These are phyloP conservation scores for Bryconaethiops microstoma DNA, from an alignment of 2,797 vertebrate species.

Conservation along the genomic window DNA sequence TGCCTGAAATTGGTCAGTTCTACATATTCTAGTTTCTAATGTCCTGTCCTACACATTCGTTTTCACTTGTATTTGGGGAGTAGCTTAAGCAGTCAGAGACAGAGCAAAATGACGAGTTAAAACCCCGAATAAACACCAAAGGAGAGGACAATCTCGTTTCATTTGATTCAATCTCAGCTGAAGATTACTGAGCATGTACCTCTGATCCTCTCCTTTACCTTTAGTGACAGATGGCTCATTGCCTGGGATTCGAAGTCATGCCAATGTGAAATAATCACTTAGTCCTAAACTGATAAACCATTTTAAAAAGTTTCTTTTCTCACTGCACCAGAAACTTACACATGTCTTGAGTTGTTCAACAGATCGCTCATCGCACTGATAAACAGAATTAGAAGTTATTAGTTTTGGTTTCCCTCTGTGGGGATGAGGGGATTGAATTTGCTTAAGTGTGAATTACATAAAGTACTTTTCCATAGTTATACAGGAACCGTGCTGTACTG, in stretches of 20 bases:
- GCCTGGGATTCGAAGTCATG: slow-evolving; percentile 23
- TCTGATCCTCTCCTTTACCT: slow-evolving; percentile 43
- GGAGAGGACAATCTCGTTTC: too few species aligned
- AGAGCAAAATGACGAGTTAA: slow-evolving; percentile 43
- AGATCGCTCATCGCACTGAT: neutral
- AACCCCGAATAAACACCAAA: slow-evolving; percentile 43
- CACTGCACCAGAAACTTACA: neutral
- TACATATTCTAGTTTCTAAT: slow-evolving; percentile 39
- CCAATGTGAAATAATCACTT: slow-evolving; percentile 35
- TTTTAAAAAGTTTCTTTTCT: neutral
- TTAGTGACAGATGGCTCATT: slow-evolving; percentile 36
- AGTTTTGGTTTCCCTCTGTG: neutral
- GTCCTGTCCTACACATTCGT: slow-evolving; percentile 45
- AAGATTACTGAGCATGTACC: slow-evolving; percentile 50
- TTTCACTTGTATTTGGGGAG: slow-evolving; percentile 40
- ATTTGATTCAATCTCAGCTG: slow-evolving; percentile 54
- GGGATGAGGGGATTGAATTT: neutral
- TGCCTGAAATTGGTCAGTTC: neutral
- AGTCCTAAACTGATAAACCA: neutral
- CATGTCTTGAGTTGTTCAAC: neutral
- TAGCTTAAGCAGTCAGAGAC: slow-evolving; percentile 25
- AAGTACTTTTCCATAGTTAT: too few species aligned
- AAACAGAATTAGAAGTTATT: neutral
- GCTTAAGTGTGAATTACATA: neutral
- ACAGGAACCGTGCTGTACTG: too few species aligned